These are phyloP conservation scores for Dorcus hopei DNA, from an alignment of 2,888 invertebrate species.

Conservation along the genomic window DNA sequence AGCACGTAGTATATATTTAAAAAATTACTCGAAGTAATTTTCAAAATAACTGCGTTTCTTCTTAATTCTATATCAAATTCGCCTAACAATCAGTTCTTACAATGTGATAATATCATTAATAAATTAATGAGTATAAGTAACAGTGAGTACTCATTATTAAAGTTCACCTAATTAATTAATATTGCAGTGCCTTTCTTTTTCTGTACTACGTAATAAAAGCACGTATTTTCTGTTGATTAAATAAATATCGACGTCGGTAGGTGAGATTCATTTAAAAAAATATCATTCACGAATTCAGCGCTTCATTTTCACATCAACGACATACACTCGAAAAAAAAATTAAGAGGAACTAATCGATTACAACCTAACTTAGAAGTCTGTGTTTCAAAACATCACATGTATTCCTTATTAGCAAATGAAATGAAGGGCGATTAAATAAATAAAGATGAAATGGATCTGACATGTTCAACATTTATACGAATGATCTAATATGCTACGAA, in stretches of 20 bases:
- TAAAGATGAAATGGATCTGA: slow-evolving; percentile 2
- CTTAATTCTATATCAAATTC: too few relatives aligned
- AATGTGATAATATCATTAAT: too few relatives aligned
- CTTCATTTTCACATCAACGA: not conserved
- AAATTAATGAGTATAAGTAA: too few relatives aligned
- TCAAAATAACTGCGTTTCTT: too few relatives aligned
- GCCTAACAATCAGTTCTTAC: too few relatives aligned
- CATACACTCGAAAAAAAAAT: not conserved
- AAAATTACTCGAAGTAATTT: too few relatives aligned
- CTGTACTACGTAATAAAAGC: too few relatives aligned
- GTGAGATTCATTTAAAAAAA: not conserved
- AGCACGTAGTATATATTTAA: too few relatives aligned
- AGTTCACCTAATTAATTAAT: too few relatives aligned
- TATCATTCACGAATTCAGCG: not conserved
- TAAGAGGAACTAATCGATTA: not conserved
- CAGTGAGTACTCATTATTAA: too few relatives aligned
- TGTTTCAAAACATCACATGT: slow-evolving; percentile 1
- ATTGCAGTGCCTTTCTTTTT: too few relatives aligned
- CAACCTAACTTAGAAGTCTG: not conserved
- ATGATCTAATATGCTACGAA: slow-evolving; percentile 21
- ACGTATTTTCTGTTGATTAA: too few relatives aligned
- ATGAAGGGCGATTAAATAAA: slow-evolving; percentile 1
- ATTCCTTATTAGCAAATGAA: not conserved
- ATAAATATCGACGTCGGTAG: not conserved
- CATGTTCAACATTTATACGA: slow-evolving; percentile 4